A percentile compares a stretch with the other conserved stretches of the same genome.
phyloP scores from a whole-genome alignment of 2,888 invertebrate genomes.

The Thecocarcelia acutangulata region DNA sequence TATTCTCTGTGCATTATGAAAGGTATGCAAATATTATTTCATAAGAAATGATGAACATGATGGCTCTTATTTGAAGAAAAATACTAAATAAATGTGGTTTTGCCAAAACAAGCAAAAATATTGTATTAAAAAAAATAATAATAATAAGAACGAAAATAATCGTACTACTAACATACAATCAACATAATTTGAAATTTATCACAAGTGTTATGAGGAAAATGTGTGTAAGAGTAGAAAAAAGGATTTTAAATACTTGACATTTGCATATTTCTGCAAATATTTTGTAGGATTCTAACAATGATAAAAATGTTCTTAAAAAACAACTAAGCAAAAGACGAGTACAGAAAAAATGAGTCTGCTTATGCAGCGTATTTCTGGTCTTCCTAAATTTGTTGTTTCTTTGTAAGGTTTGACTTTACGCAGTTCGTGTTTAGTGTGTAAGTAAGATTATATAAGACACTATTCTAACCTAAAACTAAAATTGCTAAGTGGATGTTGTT shows the following conservation, averaged over 20 bases:
- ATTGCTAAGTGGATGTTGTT: too few relatives aligned
- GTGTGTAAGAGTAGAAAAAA: not conserved
- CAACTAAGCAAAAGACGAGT: too few relatives aligned
- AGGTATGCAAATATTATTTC: conserved; percentile 66
- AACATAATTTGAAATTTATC: not conserved
- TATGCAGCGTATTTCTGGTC: too few relatives aligned
- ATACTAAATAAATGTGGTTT: conserved; percentile 1
- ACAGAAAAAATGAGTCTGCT: too few relatives aligned
- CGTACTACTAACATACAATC: not conserved
- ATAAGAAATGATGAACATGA: conserved; percentile 24
- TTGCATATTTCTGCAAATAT: not conserved
- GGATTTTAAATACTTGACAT: not conserved
- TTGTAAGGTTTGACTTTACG: too few relatives aligned
- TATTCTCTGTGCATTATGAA: conserved; percentile 32
- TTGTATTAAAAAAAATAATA: not conserved
- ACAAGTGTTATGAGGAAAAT: not conserved
- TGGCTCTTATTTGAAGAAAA: conserved; percentile 3
- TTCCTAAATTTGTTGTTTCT: too few relatives aligned
- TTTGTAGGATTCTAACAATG: too few relatives aligned
- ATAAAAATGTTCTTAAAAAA: too few relatives aligned
- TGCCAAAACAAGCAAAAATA: not conserved
- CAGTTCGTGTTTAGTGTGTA: too few relatives aligned
- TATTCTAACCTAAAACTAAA: too few relatives aligned
- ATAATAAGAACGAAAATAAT: not conserved
- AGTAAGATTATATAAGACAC: too few relatives aligned